Conservation (phyloP, 1,140 invertebrate species). For the Oscheius sp. region DNA sequence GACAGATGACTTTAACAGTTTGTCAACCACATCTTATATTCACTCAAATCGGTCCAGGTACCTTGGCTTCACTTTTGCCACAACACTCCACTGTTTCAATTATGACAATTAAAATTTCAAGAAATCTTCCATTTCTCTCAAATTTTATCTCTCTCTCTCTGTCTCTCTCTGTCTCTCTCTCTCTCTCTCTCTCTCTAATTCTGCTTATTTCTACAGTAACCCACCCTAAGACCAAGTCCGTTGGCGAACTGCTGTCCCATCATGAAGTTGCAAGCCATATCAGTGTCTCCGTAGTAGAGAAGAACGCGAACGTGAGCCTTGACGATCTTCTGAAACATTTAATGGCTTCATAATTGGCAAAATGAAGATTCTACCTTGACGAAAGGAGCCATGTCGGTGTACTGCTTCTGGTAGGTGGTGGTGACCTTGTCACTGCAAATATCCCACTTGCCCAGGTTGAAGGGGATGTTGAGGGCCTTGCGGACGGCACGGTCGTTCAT, state of each 20-base stretch:
- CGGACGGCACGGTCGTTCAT: slow-evolving; percentile 57
- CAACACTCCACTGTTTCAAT: too few relatives aligned
- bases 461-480: slow-evolving; percentile 57
- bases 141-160: too few relatives aligned
- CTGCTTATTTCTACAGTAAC: background rate
- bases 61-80: too few relatives aligned
- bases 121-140: too few relatives aligned
- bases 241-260: slow-evolving; percentile 58
- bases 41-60: too few relatives aligned
- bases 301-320: slow-evolving; percentile 62
- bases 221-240: slow-evolving; percentile 47
- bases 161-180: too few relatives aligned
- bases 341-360: too few relatives aligned
- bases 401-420: slow-evolving; percentile 54
- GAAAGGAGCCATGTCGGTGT: slow-evolving; percentile 58
- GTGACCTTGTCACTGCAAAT: slow-evolving; percentile 60
- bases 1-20: too few relatives aligned
- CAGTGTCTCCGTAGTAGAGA: slow-evolving; percentile 68
- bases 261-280: slow-evolving; percentile 67
- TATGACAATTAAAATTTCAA: too few relatives aligned
- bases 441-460: slow-evolving; percentile 54
- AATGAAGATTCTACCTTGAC: too few relatives aligned
- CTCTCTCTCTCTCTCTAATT: too few relatives aligned
- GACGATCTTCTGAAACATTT: slow-evolving; percentile 59
- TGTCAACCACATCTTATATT: too few relatives aligned